These are phyloP conservation scores for Pangasianodon gigas DNA, from an alignment of 2,113 vertebrate genomes.

Conservation along the genomic window DNA sequence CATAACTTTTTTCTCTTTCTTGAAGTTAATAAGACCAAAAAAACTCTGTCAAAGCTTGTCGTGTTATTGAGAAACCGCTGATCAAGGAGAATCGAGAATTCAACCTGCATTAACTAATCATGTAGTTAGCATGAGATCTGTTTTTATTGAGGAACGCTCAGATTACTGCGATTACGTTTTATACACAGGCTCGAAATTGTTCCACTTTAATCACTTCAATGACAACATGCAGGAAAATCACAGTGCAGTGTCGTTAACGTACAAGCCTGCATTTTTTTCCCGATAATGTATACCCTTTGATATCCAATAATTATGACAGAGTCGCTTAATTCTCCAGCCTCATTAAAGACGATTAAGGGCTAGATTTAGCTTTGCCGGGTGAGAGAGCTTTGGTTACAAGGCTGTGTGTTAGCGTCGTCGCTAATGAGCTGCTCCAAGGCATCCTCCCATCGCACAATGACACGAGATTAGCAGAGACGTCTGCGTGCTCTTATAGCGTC, in stretches of 20 bases:
- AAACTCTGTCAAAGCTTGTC: no score
- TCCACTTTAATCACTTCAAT: neutral
- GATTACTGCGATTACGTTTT: neutral
- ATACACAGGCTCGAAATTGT: neutral
- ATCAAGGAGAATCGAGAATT: neutral
- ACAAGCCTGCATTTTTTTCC: neutral
- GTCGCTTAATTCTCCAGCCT: constrained; percentile 35
- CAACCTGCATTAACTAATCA: neutral
- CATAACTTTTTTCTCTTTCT: neutral
- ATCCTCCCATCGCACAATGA: neutral
- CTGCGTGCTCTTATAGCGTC: neutral
- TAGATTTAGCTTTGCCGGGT: constrained; percentile 41
- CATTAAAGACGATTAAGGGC: constrained; percentile 48
- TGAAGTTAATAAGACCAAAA: neutral
- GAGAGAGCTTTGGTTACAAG: constrained; percentile 47
- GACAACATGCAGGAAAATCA: neutral
- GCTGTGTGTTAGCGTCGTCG: constrained; percentile 36
- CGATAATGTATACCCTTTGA: neutral
- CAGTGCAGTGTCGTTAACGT: neutral
- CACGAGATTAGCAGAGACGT: constrained; percentile 43
- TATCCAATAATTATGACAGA: constrained; percentile 22
- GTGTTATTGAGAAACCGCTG: neutral
- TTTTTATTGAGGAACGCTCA: neutral
- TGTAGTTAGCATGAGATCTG: neutral
- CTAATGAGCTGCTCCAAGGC: constrained; percentile 30